Conservation (phyloP, 2,113 vertebrate genomes). For the Pelodiscus sinensis region DNA sequence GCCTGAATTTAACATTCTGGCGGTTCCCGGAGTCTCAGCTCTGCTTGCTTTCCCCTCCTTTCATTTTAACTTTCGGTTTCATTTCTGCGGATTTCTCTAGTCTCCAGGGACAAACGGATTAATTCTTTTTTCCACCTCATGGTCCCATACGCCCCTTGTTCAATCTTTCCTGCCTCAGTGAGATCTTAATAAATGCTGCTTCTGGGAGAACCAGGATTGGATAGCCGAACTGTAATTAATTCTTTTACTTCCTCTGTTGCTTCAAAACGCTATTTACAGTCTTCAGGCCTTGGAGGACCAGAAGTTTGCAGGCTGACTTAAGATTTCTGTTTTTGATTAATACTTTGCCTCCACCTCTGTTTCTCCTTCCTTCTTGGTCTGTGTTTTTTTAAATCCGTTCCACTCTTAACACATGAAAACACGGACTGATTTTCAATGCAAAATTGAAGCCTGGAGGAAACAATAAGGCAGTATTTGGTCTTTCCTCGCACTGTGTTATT, state of each 20-base stretch:
- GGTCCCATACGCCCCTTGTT: constrained; percentile 54
- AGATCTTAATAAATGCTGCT: constrained; percentile 73
- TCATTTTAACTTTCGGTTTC: constrained; percentile 52
- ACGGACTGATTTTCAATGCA: neutral
- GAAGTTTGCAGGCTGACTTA: constrained; percentile 46
- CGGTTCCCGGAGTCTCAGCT: neutral
- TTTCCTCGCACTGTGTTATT: constrained; percentile 8
- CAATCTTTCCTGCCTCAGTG: constrained; percentile 67
- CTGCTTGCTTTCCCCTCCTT: neutral
- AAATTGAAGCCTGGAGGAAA: neutral
- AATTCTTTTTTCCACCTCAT: constrained; percentile 40
- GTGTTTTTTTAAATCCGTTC: constrained; percentile 8
- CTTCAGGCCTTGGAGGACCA: neutral
- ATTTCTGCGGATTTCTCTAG: constrained; percentile 63
- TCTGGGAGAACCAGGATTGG: constrained; percentile 64
- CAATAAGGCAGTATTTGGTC: constrained; percentile 17
- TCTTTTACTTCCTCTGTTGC: constrained; percentile 57
- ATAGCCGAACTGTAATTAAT: constrained; percentile 69
- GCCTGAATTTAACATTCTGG: neutral
- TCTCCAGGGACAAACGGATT: constrained; percentile 66
- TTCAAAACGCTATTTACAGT: constrained; percentile 50
- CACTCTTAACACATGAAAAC: neutral
- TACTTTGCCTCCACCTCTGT: neutral
- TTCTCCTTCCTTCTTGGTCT: constrained; percentile 7
- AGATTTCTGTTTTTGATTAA: constrained; percentile 50